These are phyloP conservation scores for Felis chaus DNA, from an alignment of 2,113 vertebrate genomes.

Conservation along the genomic window DNA sequence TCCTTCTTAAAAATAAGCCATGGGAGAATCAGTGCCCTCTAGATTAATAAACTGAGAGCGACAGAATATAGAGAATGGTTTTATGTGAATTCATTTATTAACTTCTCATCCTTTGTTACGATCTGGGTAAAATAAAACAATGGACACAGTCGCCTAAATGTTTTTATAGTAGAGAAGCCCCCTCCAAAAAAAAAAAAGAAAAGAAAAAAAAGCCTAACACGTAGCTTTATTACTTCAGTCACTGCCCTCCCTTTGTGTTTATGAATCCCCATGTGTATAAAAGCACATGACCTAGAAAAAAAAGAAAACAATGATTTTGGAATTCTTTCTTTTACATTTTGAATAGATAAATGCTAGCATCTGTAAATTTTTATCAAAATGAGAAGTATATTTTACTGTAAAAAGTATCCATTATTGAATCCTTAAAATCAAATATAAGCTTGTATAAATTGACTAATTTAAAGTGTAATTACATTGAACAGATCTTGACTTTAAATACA, in stretches of 20 bases:
- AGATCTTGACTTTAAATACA: constrained; percentile 23
- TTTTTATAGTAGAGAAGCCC: background rate
- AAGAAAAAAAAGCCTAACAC: background rate
- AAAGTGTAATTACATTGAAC: constrained; percentile 14
- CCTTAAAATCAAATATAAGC: background rate
- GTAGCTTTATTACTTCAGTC: background rate
- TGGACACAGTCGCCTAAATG: background rate
- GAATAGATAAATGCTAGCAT: background rate
- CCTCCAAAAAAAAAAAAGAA: background rate
- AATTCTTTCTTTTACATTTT: background rate
- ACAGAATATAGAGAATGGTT: background rate
- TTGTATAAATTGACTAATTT: constrained; percentile 43
- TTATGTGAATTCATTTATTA: background rate
- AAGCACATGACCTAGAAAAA: background rate
- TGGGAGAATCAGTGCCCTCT: background rate
- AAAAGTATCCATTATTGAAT: background rate
- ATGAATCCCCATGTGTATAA: background rate
- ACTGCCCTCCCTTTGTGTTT: background rate
- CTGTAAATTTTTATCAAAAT: background rate
- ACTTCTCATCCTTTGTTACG: background rate
- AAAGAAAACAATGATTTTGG: background rate
- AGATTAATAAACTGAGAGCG: background rate
- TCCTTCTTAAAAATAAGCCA: background rate
- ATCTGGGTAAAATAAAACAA: background rate
- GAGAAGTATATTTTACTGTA: background rate